phyloP scores from a whole-genome alignment of 2,113 vertebrate genomes.

The Pseudolaguvia tuberculata region DNA sequence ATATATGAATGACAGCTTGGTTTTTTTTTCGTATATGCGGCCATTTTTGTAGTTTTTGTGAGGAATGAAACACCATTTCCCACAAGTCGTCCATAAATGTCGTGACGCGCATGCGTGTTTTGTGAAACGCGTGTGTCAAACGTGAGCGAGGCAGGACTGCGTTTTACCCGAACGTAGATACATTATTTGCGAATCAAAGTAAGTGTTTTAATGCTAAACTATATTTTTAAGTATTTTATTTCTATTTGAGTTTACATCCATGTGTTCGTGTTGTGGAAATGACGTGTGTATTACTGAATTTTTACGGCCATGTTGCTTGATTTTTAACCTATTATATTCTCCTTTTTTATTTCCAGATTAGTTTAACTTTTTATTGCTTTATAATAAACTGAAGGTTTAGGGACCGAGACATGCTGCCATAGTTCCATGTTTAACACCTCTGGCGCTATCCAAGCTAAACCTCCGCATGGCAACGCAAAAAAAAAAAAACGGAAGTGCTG shows the following conservation, averaged over 20 bases:
- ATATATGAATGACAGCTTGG: too few species aligned
- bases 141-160: conserved; percentile 1
- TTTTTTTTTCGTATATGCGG: background rate
- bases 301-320: background rate
- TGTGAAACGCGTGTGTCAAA: conserved; percentile 6
- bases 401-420: background rate
- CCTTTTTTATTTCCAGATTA: too few species aligned
- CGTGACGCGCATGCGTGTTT: conserved; percentile 6
- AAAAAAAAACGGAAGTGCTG: background rate
- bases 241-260: background rate
- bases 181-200: background rate
- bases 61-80: conserved; percentile 1
- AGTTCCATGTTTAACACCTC: background rate
- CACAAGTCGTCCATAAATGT: conserved; percentile 1
- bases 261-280: background rate
- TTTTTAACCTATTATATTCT: background rate
- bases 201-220: background rate
- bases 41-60: conserved; percentile 4
- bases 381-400: too few species aligned
- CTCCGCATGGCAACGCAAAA: background rate
- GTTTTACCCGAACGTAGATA: background rate
- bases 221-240: background rate
- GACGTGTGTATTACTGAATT: background rate
- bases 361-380: too few species aligned
- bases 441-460: background rate